Evolutionary conservation across 2,888 invertebrate species (phyloP).

Genomic region (Brachyptera risi): DNA sequence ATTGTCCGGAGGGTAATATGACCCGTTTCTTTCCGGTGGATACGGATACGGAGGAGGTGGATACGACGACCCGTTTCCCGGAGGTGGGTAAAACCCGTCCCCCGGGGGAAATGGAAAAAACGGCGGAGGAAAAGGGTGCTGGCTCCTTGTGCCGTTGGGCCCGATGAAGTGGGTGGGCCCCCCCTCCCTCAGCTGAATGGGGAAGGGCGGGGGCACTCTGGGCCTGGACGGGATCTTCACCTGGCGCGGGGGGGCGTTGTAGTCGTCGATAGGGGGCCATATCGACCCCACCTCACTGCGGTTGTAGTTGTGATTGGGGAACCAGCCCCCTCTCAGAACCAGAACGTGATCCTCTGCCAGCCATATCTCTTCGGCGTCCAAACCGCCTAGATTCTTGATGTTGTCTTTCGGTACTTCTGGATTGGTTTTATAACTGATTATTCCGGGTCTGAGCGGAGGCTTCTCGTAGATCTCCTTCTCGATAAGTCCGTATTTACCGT

Average conservation of each 20-base stretch:
- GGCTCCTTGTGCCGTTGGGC: conserved; percentile 35
- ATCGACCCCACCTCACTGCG: conserved; percentile 44
- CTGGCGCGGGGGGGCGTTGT: conserved; percentile 75
- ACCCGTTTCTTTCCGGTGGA: conserved; percentile 29
- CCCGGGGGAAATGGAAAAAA: conserved; percentile 44
- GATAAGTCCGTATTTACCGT: conserved; percentile 85
- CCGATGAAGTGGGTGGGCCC: conserved; percentile 80
- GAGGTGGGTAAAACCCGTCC: conserved; percentile 49
- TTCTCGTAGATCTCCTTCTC: conserved; percentile 76
- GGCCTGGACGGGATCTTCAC: conserved; percentile 80
- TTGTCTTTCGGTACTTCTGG: conserved; percentile 79
- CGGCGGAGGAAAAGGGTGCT: conserved; percentile 55
- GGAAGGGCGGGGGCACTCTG: conserved; percentile 88
- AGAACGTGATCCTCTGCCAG: conserved; percentile 82
- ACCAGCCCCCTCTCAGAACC: conserved; percentile 74
- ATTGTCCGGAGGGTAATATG: conserved; percentile 51
- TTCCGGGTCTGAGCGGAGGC: conserved; percentile 69
- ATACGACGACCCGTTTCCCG: conserved; percentile 45
- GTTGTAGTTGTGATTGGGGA: conserved; percentile 47
- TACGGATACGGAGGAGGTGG: conserved; percentile 27
- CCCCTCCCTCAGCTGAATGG: conserved; percentile 79
- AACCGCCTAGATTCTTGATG: conserved; percentile 71
- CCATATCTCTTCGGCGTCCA: conserved; percentile 85
- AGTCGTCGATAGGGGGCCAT: conserved; percentile 83
- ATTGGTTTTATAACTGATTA: conserved; percentile 76